phyloP scores from a whole-genome alignment of 2,888 invertebrate species.

The Neoaliturus tenellus region DNA sequence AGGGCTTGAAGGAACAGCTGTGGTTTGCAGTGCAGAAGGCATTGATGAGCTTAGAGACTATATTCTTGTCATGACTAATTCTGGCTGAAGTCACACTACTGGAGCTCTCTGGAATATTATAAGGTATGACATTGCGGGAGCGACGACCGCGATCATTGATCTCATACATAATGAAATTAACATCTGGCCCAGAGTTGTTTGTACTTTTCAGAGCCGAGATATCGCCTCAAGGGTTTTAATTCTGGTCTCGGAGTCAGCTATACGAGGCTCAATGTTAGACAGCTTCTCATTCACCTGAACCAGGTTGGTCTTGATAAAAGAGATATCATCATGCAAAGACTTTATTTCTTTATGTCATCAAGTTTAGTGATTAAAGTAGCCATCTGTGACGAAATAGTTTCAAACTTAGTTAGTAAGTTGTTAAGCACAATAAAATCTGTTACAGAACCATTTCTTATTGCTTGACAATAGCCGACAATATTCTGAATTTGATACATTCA shows the following conservation, averaged over 20 bases:
- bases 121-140: background rate
- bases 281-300: background rate
- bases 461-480: background rate
- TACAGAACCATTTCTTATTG: too few relatives aligned
- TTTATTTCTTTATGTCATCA: background rate
- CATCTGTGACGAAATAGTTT: too few relatives aligned
- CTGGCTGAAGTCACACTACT: background rate
- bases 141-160: background rate
- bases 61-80: background rate
- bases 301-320: background rate
- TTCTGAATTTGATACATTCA: slow-evolving; percentile 8
- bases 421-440: too few relatives aligned
- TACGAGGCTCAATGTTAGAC: slow-evolving; percentile 1
- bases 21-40: background rate
- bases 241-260: background rate
- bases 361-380: too few relatives aligned
- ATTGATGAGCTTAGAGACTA: background rate
- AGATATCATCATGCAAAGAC: background rate
- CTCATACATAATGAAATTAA: background rate
- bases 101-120: background rate
- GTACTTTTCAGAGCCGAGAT: background rate
- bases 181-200: background rate
- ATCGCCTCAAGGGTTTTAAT: background rate
- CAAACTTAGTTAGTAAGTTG: too few relatives aligned
- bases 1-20: background rate